phyloP scores from a whole-genome alignment of 37 sponge, comb jelly and placozoan species.

The Dysidea cf. avara region DNA sequence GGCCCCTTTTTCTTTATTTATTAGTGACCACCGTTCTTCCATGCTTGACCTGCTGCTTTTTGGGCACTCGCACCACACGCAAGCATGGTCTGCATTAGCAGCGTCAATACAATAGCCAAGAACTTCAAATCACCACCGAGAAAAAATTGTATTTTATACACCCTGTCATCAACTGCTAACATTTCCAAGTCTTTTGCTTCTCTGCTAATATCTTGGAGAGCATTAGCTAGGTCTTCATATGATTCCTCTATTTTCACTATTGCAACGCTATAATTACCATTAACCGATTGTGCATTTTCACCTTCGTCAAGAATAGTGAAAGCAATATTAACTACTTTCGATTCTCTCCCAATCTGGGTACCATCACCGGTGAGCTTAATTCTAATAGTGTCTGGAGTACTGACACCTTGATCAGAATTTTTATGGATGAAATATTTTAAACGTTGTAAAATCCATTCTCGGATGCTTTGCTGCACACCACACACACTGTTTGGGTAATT shows the following conservation, averaged over 20 bases:
- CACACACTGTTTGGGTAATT: not conserved
- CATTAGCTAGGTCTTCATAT: slow-evolving; percentile 5
- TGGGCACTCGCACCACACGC: slow-evolving; percentile 22
- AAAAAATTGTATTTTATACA: slow-evolving; percentile 14
- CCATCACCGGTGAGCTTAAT: slow-evolving; percentile 15
- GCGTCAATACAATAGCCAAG: not conserved
- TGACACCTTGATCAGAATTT: too few relatives aligned
- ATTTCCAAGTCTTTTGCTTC: slow-evolving; percentile 1
- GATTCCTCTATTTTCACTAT: too few relatives aligned
- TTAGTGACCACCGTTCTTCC: not conserved
- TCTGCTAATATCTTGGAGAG: not conserved
- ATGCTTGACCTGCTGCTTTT: not conserved
- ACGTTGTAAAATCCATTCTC: too few relatives aligned
- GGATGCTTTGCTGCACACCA: too few relatives aligned
- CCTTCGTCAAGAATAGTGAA: too few relatives aligned
- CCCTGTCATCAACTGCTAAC: not conserved
- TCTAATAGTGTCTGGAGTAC: not conserved
- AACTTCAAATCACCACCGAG: slow-evolving; percentile 24
- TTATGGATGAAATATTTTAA: too few relatives aligned
- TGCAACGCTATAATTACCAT: too few relatives aligned
- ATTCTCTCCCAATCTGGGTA: not conserved
- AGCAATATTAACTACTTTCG: slow-evolving; percentile 11
- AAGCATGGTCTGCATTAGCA: too few relatives aligned
- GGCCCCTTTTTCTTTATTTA: slow-evolving; percentile 3
- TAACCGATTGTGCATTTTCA: too few relatives aligned